Evolutionary conservation across 2,797 vertebrate species (phyloP), one percentile per base, ranked within the genome.

Genomic region (Lepilemur septentrionalis): DNA sequence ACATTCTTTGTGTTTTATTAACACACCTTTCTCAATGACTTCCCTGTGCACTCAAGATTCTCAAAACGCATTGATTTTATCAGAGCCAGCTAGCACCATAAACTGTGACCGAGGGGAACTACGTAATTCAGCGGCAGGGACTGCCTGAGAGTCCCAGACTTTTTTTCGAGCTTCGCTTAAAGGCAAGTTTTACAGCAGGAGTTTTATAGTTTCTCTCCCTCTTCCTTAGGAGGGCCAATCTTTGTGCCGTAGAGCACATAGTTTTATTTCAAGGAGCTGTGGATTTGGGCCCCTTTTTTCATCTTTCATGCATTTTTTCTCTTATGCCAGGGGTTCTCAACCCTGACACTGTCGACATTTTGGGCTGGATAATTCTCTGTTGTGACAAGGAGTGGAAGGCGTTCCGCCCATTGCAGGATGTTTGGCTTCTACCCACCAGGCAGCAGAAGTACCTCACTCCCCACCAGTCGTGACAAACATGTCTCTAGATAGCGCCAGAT

Each of bases 41-140:
- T 93, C 32, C 28, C 75, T 86, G 50, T 79, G 65, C 35, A 50
- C 46, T 69, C 35, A 52, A 72, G 63, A 92, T 38, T 63, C 75
- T 96, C 84, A 65, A 83, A 91, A 89, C 46, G 22, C 63, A 81
- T 4, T 88, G 96, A 95, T 82, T 95, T 72, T 55, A 81, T 73
- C 67, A 76, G 57, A 92, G 41, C 73, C 48, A 85, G 78, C 35
- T 59, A 86, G 50, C 69, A 89, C 78, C 46, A 46, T 50, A 80
- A 85, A 85, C 46, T 11, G 43, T 63, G 17, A 63, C 25, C 1
- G 1, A 48, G 48, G 25, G 28, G 52, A 59, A 20, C 83, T 57
- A 4, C 3, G 1, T 72, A 48, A 80, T 9, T 88, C 55, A 55
- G 30, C 55, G 4, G 15, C 20, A 46, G 72, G 70, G 32, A 67